Percentiles rank a stretch among this genome's conserved stretches.
Evolutionary conservation across 2,113 vertebrate genomes (phyloP).

Genomic region (Astur gentilis): DNA sequence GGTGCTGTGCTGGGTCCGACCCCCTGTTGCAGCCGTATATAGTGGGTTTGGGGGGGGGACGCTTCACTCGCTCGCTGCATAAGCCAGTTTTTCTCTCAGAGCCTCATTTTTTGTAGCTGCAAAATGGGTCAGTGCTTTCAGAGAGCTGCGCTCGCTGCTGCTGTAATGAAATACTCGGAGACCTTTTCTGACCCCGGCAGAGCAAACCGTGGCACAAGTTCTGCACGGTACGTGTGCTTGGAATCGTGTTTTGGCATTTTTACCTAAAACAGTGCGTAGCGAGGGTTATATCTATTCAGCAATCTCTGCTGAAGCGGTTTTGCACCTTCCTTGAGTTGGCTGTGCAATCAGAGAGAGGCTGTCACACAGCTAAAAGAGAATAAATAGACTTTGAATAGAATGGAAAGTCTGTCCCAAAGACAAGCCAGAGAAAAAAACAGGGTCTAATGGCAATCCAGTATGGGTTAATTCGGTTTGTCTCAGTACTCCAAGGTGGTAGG

Average conservation of each 20-base stretch:
- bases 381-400: neutral
- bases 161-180: neutral
- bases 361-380: neutral
- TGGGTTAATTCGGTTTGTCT: neutral
- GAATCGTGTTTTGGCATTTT: neutral
- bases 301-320: fast-evolving
- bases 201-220: neutral
- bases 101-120: neutral
- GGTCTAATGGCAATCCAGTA: neutral
- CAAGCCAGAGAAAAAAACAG: neutral
- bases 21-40: fast-evolving
- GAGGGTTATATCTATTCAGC: neutral
- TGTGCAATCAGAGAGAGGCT: neutral
- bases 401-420: neutral
- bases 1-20: neutral
- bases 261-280: fast-evolving
- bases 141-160: neutral
- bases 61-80: neutral
- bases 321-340: neutral
- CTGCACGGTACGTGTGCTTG: neutral
- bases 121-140: neutral
- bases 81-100: neutral
- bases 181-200: neutral
- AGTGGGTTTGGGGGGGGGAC: neutral
- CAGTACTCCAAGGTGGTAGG: neutral